These are phyloP conservation scores for Pteronura brasiliensis DNA, from an alignment of 2,113 vertebrate species.

Conservation along the genomic window DNA sequence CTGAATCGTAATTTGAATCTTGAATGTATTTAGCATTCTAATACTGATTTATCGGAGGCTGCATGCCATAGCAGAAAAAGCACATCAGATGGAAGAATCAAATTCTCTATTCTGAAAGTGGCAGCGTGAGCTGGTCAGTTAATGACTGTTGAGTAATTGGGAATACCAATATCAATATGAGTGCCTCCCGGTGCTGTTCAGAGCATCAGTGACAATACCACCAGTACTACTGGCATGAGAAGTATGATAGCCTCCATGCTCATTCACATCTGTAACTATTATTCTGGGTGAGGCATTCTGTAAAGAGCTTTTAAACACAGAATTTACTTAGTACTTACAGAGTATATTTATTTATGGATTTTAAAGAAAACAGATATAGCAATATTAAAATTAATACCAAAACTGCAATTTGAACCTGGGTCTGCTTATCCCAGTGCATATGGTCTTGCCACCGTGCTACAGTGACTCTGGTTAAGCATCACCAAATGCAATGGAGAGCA, in stretches of 20 bases:
- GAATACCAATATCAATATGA: not conserved
- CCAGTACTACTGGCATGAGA: not conserved
- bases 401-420: not conserved
- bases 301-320: not conserved
- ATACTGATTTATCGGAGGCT: not conserved
- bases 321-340: not conserved
- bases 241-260: not conserved
- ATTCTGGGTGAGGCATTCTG: not conserved
- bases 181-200: not conserved
- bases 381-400: not conserved
- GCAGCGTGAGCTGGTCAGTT: not conserved
- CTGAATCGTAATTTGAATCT: slow-evolving; percentile 43
- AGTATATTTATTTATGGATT: not conserved
- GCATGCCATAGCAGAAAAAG: not conserved
- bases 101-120: not conserved
- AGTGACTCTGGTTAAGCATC: not conserved
- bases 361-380: not conserved
- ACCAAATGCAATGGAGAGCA: not conserved
- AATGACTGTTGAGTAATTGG: not conserved
- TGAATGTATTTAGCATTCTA: slow-evolving; percentile 56
- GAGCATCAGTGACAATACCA: not conserved
- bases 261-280: not conserved
- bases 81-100: not conserved
- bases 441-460: not conserved
- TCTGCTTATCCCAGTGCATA: not conserved